A percentile compares a stretch with the other conserved stretches of the same genome.
Evolutionary conservation across 53 echinoderm and acorn worm species (phyloP).

Genomic region (Zoroaster sp.): DNA sequence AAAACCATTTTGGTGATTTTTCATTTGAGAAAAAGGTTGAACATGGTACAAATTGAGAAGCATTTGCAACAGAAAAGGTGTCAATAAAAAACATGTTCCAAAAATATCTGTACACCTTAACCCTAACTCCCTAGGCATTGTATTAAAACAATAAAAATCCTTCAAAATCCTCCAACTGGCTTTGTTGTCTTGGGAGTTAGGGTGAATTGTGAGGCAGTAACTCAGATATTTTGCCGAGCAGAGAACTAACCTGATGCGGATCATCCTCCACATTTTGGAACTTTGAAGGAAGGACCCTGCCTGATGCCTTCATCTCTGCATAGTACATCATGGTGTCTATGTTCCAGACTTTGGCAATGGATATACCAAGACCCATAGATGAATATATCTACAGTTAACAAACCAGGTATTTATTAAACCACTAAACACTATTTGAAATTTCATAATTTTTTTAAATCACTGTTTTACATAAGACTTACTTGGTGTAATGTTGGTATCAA

Average conservation of each 20-base stretch:
- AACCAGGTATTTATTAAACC: too few species aligned
- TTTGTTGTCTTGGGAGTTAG: neutral
- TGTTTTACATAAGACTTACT: too few species aligned
- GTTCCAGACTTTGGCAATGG: slow-evolving; percentile 83
- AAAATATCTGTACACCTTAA: too few species aligned
- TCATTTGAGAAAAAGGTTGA: too few species aligned
- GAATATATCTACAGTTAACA: slow-evolving; percentile 69
- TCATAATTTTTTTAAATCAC: neutral
- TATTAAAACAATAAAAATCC: neutral
- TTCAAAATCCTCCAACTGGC: neutral
- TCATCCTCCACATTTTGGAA: slow-evolving; percentile 85
- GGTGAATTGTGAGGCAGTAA: neutral
- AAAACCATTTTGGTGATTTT: too few species aligned
- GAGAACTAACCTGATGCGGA: slow-evolving; percentile 72
- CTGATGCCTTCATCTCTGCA: slow-evolving; percentile 70
- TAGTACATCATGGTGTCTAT: slow-evolving; percentile 76
- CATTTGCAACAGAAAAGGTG: neutral
- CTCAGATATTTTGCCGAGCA: too few species aligned
- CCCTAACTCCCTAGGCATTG: too few species aligned
- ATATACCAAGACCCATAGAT: slow-evolving; percentile 75
- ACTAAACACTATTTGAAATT: neutral
- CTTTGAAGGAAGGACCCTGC: slow-evolving; percentile 66
- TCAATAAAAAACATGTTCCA: neutral
- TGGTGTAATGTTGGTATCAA: too few species aligned
- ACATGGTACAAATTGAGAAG: too few species aligned